Evolutionary conservation across 2,113 vertebrate genomes (phyloP).

Genomic region (Melanerpes formicivorus): DNA sequence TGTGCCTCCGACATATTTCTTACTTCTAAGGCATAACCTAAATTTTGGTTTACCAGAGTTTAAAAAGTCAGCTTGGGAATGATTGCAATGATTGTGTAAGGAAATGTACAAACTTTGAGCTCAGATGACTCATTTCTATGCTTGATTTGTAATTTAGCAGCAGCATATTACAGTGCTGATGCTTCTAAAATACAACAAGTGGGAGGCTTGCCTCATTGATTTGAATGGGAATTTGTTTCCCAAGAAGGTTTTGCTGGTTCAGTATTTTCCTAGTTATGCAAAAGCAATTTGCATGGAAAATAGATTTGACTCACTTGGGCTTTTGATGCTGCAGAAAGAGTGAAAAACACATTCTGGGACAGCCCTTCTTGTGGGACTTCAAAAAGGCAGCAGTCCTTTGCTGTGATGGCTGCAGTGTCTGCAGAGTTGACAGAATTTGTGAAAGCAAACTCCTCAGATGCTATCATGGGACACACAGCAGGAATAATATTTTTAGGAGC

Average conservation of each 20-base stretch:
- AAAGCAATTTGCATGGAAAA: slow-evolving; percentile 48
- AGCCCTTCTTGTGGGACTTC: background rate
- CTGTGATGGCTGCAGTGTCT: background rate
- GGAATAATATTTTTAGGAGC: background rate
- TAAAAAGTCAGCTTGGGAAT: background rate
- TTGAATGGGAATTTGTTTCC: slow-evolving; percentile 46
- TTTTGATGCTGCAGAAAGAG: slow-evolving; percentile 22
- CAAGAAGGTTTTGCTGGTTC: slow-evolving; percentile 43
- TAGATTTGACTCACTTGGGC: background rate
- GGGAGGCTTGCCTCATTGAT: slow-evolving; percentile 59
- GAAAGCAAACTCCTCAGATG: background rate
- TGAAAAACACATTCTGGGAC: background rate
- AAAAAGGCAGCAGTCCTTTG: background rate
- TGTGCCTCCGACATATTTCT: background rate
- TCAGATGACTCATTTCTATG: slow-evolving; percentile 26
- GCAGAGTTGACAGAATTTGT: background rate
- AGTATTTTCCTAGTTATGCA: slow-evolving; percentile 22
- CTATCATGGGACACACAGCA: background rate
- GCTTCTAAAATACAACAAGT: slow-evolving; percentile 32
- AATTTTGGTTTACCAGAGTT: slow-evolving; percentile 21
- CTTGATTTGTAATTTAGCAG: slow-evolving; percentile 39
- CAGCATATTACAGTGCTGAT: slow-evolving; percentile 1
- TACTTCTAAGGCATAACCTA: background rate
- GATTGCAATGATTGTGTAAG: background rate
- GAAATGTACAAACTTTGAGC: background rate